Evolutionary conservation across 2,888 invertebrate genomes (phyloP), one percentile per base, ranked within the genome.

Genomic region (Odontocerum albicorne): DNA sequence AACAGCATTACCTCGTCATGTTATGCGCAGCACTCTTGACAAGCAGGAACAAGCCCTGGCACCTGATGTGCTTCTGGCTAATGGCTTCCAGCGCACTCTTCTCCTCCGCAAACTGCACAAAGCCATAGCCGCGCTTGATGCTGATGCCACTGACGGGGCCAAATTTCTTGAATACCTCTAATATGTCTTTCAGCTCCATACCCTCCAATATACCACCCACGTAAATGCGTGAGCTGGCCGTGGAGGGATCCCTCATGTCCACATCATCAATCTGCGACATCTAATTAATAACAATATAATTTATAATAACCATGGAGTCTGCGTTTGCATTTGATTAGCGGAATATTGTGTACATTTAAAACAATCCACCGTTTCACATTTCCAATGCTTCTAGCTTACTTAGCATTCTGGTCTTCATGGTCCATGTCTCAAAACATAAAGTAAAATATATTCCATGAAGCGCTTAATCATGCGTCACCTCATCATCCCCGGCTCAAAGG

Each of bases 31-130:
- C 81, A 61, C 82, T 81, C 64, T 81, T 79, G 2, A 85, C 86
- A 66, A 81, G 82, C 61, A 94, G 77, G 64, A 79, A 80, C 68
- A 86, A 84, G 1, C 90, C 88, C 66, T 86, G 85, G 63, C 92
- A 85, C 1, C 60, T 38, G 62, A 83, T 77, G 17, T 87, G 87
- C 70, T 88, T 82, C 59, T 88, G 86, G 47, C 83, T 70, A 31
- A 92, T 90, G 13, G 92, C 92, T 55, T 82, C 81, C 59, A 84
- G 82, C 0, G 92, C 94, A 64, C 87, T 81, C 2, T 79, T 72
- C 63, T 91, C 91, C 16, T 79, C 79, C 57, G 88, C 88, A 70
- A 85, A 94, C 67, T 95, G 94, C 2, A 95, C 86, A 71, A 94
- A 95, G 13, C 90, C 93, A 71, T 91, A 95, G 46, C 88, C 62